These are phyloP conservation scores for Bradypus variegatus DNA, from an alignment of 2,797 vertebrate genomes.

Conservation along the genomic window DNA sequence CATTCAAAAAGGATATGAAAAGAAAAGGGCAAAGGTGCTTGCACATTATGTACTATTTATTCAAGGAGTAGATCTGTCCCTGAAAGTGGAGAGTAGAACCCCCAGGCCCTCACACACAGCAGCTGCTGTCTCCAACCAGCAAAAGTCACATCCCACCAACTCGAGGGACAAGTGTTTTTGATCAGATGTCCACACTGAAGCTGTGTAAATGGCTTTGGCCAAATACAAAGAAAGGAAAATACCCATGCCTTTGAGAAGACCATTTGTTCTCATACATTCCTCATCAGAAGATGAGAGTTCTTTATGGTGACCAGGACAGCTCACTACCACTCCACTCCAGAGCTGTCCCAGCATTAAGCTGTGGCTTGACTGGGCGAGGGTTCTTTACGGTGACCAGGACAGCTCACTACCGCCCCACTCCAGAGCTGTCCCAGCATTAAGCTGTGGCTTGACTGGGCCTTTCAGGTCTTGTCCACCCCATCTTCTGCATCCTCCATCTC, in stretches of 20 bases:
- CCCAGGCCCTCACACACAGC: constrained; percentile 77
- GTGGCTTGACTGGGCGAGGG: constrained; percentile 84
- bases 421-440: constrained; percentile 88
- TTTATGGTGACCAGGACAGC: constrained; percentile 74
- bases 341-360: constrained; percentile 69
- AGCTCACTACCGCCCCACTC: constrained; percentile 85
- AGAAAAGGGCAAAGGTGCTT: background rate
- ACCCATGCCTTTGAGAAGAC: constrained; percentile 96
- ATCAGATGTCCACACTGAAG: constrained; percentile 96
- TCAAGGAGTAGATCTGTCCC: constrained; percentile 90
- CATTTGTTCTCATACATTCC: constrained; percentile 88
- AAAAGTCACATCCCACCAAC: constrained; percentile 82
- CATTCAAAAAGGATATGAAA: too few relatives aligned
- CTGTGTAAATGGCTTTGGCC: constrained; percentile 94
- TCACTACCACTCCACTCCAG: constrained; percentile 87
- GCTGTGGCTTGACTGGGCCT: constrained; percentile 91
- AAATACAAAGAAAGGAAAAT: constrained; percentile 96
- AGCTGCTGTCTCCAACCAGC: constrained; percentile 76
- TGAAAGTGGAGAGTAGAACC: constrained; percentile 85
- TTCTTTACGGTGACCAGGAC: constrained; percentile 67
- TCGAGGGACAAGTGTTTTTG: constrained; percentile 93
- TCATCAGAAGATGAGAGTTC: constrained; percentile 90
- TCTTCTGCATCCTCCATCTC: constrained; percentile 98
- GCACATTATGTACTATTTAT: constrained; percentile 65
- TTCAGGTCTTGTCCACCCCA: constrained; percentile 96